Conservation (phyloP, 2,113 vertebrate genomes). For the Carassius gibelio region DNA sequence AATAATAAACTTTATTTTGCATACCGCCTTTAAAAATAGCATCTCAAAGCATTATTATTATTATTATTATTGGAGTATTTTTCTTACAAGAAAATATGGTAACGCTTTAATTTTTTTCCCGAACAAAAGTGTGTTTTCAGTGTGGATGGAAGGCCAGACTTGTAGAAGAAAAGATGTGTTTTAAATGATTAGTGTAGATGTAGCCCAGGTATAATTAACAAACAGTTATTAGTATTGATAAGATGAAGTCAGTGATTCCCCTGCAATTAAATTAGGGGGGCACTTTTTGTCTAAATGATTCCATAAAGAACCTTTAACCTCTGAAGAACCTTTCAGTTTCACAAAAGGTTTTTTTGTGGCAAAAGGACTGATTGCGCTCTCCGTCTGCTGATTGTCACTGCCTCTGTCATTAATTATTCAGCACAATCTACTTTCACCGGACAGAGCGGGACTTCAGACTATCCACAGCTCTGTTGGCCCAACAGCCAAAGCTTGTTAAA, state of each 20-base stretch:
- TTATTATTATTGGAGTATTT: too few relatives aligned
- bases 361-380: not conserved
- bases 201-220: not conserved
- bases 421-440: slow-evolving; percentile 32
- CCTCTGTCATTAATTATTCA: slow-evolving; percentile 68
- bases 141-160: not conserved
- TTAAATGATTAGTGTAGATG: not conserved
- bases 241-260: not conserved
- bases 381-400: slow-evolving; percentile 52
- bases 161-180: not conserved
- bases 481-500: not conserved
- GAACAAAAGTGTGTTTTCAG: too few relatives aligned
- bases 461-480: slow-evolving; percentile 2
- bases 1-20: too few relatives aligned
- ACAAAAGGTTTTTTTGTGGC: too few relatives aligned
- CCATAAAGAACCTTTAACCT: too few relatives aligned
- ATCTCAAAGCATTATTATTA: too few relatives aligned
- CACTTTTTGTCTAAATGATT: too few relatives aligned
- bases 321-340: too few relatives aligned
- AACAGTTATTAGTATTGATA: not conserved
- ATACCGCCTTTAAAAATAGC: too few relatives aligned
- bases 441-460: not conserved
- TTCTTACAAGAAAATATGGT: too few relatives aligned
- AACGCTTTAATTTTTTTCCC: too few relatives aligned
- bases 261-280: too few relatives aligned